Percentiles rank a stretch among this genome's conserved stretches.
These are phyloP conservation scores for Carposina sasakii DNA, from an alignment of 1,140 invertebrate genomes.

Conservation along the genomic window DNA sequence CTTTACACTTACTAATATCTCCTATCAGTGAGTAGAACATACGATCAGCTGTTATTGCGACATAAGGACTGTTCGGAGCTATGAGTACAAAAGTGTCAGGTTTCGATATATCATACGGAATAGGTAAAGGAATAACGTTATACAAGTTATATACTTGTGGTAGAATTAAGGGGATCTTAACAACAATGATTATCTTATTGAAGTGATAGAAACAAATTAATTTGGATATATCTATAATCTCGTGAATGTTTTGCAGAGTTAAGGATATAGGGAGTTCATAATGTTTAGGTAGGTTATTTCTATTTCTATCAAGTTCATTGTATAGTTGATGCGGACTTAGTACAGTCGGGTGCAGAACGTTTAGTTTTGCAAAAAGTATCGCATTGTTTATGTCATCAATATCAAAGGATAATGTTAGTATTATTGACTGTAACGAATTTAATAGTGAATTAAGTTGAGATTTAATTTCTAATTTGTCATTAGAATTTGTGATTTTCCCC, in stretches of 20 bases:
- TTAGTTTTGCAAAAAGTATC: background rate
- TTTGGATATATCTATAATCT: slow-evolving; percentile 11
- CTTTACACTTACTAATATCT: slow-evolving; percentile 8
- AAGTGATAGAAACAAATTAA: slow-evolving; percentile 12
- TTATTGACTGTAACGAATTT: slow-evolving; percentile 7
- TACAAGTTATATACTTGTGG: slow-evolving; percentile 15
- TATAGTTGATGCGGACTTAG: background rate
- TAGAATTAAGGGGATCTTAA: slow-evolving; percentile 12
- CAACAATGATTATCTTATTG: slow-evolving; percentile 12
- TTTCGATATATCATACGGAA: slow-evolving; percentile 12
- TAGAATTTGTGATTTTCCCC: background rate
- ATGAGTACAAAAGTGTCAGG: slow-evolving; percentile 15
- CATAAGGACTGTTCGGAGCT: slow-evolving; percentile 4
- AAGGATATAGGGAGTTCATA: slow-evolving; percentile 13
- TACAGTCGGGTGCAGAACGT: background rate
- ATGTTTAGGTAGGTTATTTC: slow-evolving; percentile 1
- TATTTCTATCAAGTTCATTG: background rate
- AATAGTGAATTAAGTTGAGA: slow-evolving; percentile 1
- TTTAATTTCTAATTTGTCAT: slow-evolving; percentile 10
- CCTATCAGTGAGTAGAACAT: slow-evolving; percentile 13
- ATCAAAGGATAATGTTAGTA: slow-evolving; percentile 3
- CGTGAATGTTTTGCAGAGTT: slow-evolving; percentile 15
- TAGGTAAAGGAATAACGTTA: slow-evolving; percentile 15
- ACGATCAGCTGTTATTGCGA: slow-evolving; percentile 15
- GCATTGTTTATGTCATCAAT: slow-evolving; percentile 5